Evolutionary conservation across 2,113 vertebrate genomes (phyloP).

Genomic region (Macquaria ambigua): DNA sequence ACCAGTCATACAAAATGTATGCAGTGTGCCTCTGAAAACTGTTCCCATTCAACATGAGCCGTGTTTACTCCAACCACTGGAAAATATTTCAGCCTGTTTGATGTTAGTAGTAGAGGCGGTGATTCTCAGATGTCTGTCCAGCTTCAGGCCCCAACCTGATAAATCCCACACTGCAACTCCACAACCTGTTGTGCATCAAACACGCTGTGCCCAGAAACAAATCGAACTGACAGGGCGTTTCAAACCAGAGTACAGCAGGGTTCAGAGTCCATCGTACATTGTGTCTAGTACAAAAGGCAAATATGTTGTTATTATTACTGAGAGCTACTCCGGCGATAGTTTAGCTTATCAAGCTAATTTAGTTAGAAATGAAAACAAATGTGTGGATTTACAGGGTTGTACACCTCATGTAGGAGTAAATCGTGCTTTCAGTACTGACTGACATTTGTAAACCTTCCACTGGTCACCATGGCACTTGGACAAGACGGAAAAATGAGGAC

Average conservation of each 20-base stretch:
- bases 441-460: not conserved
- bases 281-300: constrained; percentile 14
- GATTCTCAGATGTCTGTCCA: constrained; percentile 72
- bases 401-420: constrained; percentile 15
- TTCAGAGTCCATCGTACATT: not conserved
- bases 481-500: not conserved
- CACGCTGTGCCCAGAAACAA: constrained; percentile 47
- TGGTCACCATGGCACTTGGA: not conserved
- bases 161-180: constrained; percentile 34
- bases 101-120: constrained; percentile 28
- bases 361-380: constrained; percentile 16
- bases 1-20: constrained; percentile 58
- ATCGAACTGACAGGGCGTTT: constrained; percentile 23
- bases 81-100: constrained; percentile 55
- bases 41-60: constrained; percentile 54
- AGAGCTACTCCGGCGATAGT: not conserved
- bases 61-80: constrained; percentile 60
- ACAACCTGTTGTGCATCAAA: constrained; percentile 53
- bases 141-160: constrained; percentile 50
- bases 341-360: constrained; percentile 14
- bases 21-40: constrained; percentile 41
- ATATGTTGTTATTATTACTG: constrained; percentile 11
- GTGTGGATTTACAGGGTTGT: not conserved
- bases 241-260: not conserved
- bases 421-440: constrained; percentile 17